Conservation (phyloP, 2,888 invertebrate species). For the Arenicola marina region DNA sequence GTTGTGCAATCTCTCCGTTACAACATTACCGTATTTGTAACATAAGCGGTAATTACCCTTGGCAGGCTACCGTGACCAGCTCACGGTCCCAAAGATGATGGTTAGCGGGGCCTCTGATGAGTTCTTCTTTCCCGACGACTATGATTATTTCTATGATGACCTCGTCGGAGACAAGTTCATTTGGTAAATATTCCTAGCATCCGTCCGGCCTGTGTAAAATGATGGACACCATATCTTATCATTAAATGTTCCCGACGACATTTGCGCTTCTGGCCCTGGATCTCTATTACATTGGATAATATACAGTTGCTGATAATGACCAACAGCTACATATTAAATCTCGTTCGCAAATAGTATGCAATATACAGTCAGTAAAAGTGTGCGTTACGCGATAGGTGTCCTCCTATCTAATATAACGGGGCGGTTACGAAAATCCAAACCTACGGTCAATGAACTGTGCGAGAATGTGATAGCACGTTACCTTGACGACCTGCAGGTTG, state of each 20-base stretch:
- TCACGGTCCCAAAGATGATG: conserved; percentile 24
- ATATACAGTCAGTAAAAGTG: no score
- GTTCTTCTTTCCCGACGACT: conserved; percentile 24
- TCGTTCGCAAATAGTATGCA: no score
- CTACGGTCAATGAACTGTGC: no score
- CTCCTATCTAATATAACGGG: no score
- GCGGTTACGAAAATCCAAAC: no score
- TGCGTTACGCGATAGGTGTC: no score
- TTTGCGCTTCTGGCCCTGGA: no score
- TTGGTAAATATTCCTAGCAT: conserved; percentile 5
- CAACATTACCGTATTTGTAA: background rate
- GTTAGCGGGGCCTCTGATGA: conserved; percentile 21
- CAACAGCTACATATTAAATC: no score
- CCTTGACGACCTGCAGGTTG: conserved; percentile 7
- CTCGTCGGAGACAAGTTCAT: conserved; percentile 18
- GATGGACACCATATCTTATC: background rate
- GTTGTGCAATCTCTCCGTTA: no score
- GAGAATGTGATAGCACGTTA: no score
- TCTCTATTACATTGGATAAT: background rate
- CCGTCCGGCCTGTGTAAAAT: background rate
- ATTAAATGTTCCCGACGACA: no score
- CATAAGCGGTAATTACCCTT: background rate
- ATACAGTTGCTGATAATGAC: background rate
- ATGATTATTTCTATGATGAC: conserved; percentile 20
- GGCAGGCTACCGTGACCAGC: conserved; percentile 7